phyloP scores from a whole-genome alignment of 2,113 vertebrate genomes.

The Platichthys stellatus region DNA sequence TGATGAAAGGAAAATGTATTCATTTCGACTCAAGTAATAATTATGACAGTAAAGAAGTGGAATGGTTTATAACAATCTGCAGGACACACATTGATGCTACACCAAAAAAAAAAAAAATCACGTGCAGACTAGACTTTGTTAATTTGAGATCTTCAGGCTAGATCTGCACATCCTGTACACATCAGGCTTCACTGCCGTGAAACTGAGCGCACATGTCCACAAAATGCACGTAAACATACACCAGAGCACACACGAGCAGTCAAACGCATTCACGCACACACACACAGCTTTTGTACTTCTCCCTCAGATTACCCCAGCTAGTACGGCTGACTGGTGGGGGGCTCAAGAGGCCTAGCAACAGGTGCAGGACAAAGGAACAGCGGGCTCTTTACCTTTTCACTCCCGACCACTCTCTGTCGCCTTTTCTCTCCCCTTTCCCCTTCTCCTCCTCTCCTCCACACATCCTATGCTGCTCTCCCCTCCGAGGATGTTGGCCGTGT shows the following conservation, averaged over 20 bases:
- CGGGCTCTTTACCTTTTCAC: slow-evolving; percentile 73
- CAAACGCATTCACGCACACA: neutral
- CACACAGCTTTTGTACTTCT: slow-evolving; percentile 55
- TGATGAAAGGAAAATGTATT: neutral
- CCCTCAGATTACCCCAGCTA: slow-evolving; percentile 37
- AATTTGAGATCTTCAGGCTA: slow-evolving; percentile 4
- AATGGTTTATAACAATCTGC: neutral
- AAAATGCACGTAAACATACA: slow-evolving; percentile 15
- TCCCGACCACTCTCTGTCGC: slow-evolving; percentile 43
- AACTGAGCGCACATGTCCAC: slow-evolving; percentile 12
- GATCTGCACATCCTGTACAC: slow-evolving; percentile 1
- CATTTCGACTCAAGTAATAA: neutral
- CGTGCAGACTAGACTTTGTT: neutral
- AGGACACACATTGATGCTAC: neutral
- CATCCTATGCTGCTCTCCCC: slow-evolving; percentile 37
- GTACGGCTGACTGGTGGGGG: slow-evolving; percentile 41
- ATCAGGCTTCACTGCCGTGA: neutral
- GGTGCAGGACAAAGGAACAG: slow-evolving; percentile 80
- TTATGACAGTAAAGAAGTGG: neutral
- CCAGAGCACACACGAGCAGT: neutral
- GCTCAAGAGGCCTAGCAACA: slow-evolving; percentile 76
- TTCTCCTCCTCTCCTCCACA: slow-evolving; percentile 31
- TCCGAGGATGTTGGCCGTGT: slow-evolving; percentile 44
- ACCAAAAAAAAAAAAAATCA: neutral
- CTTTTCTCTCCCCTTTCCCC: slow-evolving; percentile 36